Evolutionary conservation across 2,888 invertebrate species (phyloP), one percentile per base, ranked within the genome.

Genomic region (Diarsia rubi): DNA sequence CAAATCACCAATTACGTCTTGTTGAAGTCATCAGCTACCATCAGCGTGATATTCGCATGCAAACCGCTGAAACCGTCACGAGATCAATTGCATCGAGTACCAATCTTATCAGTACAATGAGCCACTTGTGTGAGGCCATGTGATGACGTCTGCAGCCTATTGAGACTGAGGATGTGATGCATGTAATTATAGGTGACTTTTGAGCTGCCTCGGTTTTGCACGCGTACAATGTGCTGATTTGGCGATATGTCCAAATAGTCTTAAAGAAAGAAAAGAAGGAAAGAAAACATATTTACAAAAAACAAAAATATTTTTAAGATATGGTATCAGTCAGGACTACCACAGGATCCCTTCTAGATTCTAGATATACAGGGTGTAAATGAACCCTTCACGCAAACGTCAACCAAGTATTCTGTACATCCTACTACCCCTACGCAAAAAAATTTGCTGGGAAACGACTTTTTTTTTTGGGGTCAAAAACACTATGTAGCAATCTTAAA

Each of bases 41-140:
- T 37, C 14, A 59, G 27, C 84, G 74, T 81, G 84, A 83, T 73
- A 69, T 83, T n/a, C 65, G 79, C 54, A 24, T 66, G 42, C 60
- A 79, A 60, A 65, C 0, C 37, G 49, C n/a, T 49, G 44, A 6
- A 83, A 63, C 27, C n/a, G 3, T 45, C 14, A 79, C 21, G 24
- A 67, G 59, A 64, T 80, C 67, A 83, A 68, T 68, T 79, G 72
- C 63, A 37, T 45, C 44, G 31, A 31, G 24, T 42, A 66, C 45
- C 60, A 21, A 37, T 66, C 24, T 54, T 71, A 79, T 83, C 67
- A 79, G n/a, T 47, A 54, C 57, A 78, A 72, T 37, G n/a, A 24
- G 1, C 60, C 73, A 81, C 73, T 80, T 44, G n/a, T 73, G 54
- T 45, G 54, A 47, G 6, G 19, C 44, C 27, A 82, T 63, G 31